Percentiles rank a stretch among this genome's conserved stretches.
These are phyloP conservation scores for Trichechus manatus DNA, from an alignment of 2,113 vertebrate species.

Conservation along the genomic window DNA sequence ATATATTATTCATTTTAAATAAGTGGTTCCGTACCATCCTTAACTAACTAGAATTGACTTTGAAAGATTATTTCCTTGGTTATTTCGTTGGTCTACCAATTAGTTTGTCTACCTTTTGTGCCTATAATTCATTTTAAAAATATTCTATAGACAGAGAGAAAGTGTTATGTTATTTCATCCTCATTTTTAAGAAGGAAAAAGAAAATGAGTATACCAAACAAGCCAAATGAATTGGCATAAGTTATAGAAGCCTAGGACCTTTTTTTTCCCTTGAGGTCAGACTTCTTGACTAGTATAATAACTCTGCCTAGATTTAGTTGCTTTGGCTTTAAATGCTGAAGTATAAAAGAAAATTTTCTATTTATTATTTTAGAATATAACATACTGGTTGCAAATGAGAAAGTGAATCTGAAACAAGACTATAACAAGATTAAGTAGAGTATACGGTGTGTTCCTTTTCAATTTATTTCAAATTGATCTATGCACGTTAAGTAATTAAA, in stretches of 20 bases:
- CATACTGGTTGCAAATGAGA: slow-evolving; percentile 60
- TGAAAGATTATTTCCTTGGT: slow-evolving; percentile 56
- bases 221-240: neutral
- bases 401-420: slow-evolving; percentile 54
- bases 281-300: neutral
- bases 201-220: neutral
- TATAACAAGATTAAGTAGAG: slow-evolving; percentile 68
- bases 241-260: neutral
- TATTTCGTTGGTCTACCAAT: slow-evolving; percentile 63
- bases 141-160: slow-evolving; percentile 1
- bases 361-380: slow-evolving; percentile 56
- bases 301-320: neutral
- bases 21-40: neutral
- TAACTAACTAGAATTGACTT: slow-evolving; percentile 39
- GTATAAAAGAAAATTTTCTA: slow-evolving; percentile 17
- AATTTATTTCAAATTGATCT: slow-evolving; percentile 69
- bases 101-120: neutral
- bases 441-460: slow-evolving; percentile 57
- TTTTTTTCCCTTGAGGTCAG: neutral
- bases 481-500: slow-evolving; percentile 72
- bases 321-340: slow-evolving; percentile 43
- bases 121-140: slow-evolving; percentile 50
- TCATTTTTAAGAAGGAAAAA: slow-evolving; percentile 41
- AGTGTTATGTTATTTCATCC: neutral
- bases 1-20: slow-evolving; percentile 28